Percentiles rank a stretch among this genome's conserved stretches.
Conservation (phyloP, 92 coral and sea anemone species). For the Galaxea fascicularis region DNA sequence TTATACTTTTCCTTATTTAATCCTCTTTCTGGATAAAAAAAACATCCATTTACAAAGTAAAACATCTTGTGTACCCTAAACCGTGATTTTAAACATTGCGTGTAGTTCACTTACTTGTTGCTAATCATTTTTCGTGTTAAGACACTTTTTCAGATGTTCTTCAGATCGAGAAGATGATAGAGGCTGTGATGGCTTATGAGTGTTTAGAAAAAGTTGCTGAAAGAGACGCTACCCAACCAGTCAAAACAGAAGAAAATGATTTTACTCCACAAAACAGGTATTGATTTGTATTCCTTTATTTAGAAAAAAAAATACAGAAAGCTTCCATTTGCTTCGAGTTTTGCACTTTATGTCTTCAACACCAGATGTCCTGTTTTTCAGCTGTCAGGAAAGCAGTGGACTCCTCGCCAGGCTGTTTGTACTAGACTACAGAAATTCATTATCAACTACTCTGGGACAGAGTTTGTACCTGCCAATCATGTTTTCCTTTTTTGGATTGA, state of each 20-base stretch:
- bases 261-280: conserved; percentile 1
- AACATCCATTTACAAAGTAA: too few relatives aligned
- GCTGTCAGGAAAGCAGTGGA: conserved; percentile 4
- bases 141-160: conserved; percentile 36
- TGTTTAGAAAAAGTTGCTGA: not conserved
- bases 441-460: conserved; percentile 1
- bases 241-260: not conserved
- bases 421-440: conserved; percentile 39
- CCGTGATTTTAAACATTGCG: too few relatives aligned
- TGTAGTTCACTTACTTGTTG: too few relatives aligned
- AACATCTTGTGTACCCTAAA: too few relatives aligned
- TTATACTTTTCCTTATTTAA: too few relatives aligned
- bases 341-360: not conserved
- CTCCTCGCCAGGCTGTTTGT: conserved; percentile 39
- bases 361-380: conserved; percentile 2
- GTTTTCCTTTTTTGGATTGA: conserved; percentile 36
- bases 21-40: too few relatives aligned
- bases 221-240: not conserved
- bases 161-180: not conserved
- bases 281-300: not conserved
- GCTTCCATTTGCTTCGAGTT: not conserved
- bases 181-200: not conserved
- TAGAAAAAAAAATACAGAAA: not conserved
- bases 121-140: not conserved
- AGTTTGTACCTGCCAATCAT: conserved; percentile 22